Percentiles rank a stretch among this genome's conserved stretches.
These are phyloP conservation scores for Willisornis vidua DNA, from an alignment of 2,113 vertebrate genomes.

Conservation along the genomic window DNA sequence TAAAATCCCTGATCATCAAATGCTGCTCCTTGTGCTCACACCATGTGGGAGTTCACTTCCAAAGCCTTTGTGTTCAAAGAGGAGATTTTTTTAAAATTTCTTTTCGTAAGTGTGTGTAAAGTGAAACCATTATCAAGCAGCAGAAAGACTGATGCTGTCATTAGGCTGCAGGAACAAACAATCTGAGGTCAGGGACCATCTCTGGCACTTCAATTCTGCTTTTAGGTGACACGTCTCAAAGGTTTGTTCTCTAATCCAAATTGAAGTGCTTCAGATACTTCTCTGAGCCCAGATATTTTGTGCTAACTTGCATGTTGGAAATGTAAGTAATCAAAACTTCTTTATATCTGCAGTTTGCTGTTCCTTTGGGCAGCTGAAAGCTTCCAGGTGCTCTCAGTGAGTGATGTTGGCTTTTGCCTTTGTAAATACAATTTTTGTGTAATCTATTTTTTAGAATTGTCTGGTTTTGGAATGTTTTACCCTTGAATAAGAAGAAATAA, in stretches of 20 bases:
- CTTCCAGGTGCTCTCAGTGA: neutral
- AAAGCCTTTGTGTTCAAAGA: conserved; percentile 1
- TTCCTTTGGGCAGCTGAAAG: neutral
- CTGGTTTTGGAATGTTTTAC: neutral
- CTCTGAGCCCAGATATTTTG: neutral
- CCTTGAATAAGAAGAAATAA: neutral
- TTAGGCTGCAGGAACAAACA: neutral
- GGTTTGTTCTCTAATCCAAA: neutral
- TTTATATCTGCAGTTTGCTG: neutral
- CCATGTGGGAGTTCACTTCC: neutral
- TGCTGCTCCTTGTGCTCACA: neutral
- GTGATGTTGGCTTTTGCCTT: neutral
- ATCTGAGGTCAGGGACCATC: neutral
- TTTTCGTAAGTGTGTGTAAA: neutral
- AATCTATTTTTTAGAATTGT: neutral
- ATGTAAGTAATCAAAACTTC: neutral
- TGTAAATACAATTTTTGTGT: rapidly evolving
- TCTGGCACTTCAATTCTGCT: neutral
- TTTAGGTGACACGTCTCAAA: neutral
- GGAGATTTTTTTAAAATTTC: neutral
- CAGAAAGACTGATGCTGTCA: neutral
- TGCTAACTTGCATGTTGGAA: neutral
- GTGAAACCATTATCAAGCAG: neutral
- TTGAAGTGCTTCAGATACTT: neutral
- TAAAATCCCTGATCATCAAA: neutral